phyloP scores from a whole-genome alignment of 1,140 invertebrate species.

The Eueides isabella region DNA sequence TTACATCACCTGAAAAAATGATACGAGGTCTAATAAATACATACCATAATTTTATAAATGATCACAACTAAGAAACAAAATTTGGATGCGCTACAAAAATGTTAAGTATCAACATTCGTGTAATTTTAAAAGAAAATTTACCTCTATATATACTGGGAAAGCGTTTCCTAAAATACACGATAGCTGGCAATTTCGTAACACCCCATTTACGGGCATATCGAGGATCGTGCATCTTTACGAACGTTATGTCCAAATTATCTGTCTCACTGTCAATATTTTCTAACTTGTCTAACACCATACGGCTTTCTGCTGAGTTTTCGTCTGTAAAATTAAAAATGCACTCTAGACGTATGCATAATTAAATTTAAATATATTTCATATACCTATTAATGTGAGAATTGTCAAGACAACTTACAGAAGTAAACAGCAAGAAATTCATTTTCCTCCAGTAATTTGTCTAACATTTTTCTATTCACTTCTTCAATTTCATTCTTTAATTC shows the following conservation, averaged over 20 bases:
- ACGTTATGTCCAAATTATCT: slow-evolving; percentile 96
- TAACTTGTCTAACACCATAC: slow-evolving; percentile 90
- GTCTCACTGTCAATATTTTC: slow-evolving; percentile 97
- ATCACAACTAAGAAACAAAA: no score
- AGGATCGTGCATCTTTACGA: slow-evolving; percentile 96
- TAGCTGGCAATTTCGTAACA: slow-evolving; percentile 94
- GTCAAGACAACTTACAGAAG: slow-evolving; percentile 89
- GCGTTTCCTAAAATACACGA: slow-evolving; percentile 96
- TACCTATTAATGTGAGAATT: no score
- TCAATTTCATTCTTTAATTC: slow-evolving; percentile 98
- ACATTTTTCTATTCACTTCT: slow-evolving; percentile 97
- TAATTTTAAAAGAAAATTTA: slow-evolving; percentile 59
- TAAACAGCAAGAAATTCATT: slow-evolving; percentile 97
- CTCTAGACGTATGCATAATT: not conserved
- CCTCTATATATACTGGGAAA: slow-evolving; percentile 98
- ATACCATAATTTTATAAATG: not conserved
- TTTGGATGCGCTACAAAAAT: not conserved
- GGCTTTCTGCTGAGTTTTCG: slow-evolving; percentile 91
- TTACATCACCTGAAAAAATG: slow-evolving; percentile 87
- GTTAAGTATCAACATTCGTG: not conserved
- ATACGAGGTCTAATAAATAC: not conserved
- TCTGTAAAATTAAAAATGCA: slow-evolving; percentile 81
- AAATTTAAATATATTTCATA: not conserved
- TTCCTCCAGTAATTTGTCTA: slow-evolving; percentile 96
- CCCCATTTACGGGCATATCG: slow-evolving; percentile 97